Base-by-base conservation (phyloP, 2,888 invertebrate genomes). In the Tromatobia lineatoria region DNA sequence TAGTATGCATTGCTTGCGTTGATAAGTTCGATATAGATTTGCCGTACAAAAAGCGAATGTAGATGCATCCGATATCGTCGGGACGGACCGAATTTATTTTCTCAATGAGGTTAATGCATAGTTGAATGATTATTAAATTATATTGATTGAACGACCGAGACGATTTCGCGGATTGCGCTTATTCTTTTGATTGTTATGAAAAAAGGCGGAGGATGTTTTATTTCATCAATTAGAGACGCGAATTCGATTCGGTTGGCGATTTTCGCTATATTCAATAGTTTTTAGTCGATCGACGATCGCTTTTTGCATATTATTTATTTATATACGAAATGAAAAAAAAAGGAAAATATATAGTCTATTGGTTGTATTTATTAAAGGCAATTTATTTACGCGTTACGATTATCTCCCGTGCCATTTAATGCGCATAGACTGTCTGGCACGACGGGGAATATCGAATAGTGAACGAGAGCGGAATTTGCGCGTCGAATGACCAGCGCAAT, bases 301-400 rank as follows among this genome's bases (percentile, higher is more conserved):
- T 89, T 87, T 88, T 87, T 87, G 86, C 81, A 87, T 88, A 90
- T 88, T 92, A 93, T 92, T 93, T 91, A 91, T 91, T 91, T 91
- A 92, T 80, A 84, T 38, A 45, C 38, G 15, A 61, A 47, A 15
- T n/a, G n/a, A 20, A 38, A 54, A 47, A 70, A 75, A 57, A 73
- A 67, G 29, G 57, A 50, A 66, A 66, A 81, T 81, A 84, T 92
- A 93, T 92, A 92, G 92, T 92, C 91, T 92, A 93, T 93, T 88
- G 91, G 89, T 92, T 93, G 90, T 91, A 93, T 92, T 92, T 93
- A 92, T 93, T 91, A 85, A 90, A 90, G 88, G 91, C 90, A 87
- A 91, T 92, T 92, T 91, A 92, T 91, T 92, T 91, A 88, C 87
- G 86, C 88, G 90, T 91, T 90, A 86, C 76, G 70, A 77, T 85